phyloP scores from a whole-genome alignment of 1,140 invertebrate species.

The Odontomachus brunneus region DNA sequence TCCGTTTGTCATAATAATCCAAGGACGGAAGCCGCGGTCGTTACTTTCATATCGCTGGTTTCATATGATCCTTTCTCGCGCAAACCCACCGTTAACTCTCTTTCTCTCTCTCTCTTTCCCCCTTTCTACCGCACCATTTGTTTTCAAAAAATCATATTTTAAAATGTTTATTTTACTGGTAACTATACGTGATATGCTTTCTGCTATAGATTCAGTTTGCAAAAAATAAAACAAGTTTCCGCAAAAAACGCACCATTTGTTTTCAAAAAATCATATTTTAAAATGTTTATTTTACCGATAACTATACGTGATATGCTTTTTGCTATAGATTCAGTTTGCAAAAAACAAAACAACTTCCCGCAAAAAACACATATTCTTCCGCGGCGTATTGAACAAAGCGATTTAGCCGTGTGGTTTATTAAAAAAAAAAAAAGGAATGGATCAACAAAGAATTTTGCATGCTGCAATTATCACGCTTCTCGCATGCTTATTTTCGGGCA shows the following conservation, averaged over 20 bases:
- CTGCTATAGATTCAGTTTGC: background rate
- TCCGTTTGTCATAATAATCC: conserved; percentile 61
- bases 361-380: background rate
- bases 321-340: background rate
- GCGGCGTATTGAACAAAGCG: background rate
- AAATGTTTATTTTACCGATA: conserved; percentile 34
- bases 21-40: conserved; percentile 31
- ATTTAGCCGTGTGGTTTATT: background rate
- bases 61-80: conserved; percentile 24
- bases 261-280: conserved; percentile 40
- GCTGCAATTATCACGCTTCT: conserved; percentile 11
- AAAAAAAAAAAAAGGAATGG: background rate
- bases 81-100: conserved; percentile 15
- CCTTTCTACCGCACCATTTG: conserved; percentile 8
- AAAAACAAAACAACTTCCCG: too few species aligned
- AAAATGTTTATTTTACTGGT: conserved; percentile 30
- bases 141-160: conserved; percentile 43
- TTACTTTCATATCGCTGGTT: conserved; percentile 46
- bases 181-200: conserved; percentile 31
- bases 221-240: background rate
- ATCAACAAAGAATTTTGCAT: background rate
- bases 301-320: conserved; percentile 29
- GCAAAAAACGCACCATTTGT: conserved; percentile 6
- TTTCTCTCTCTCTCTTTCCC: conserved; percentile 21
- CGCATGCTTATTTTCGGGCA: background rate